A percentile compares a stretch with the other conserved stretches of the same genome.
Conservation (phyloP, 1,140 invertebrate genomes). For the Eumeta japonica region DNA sequence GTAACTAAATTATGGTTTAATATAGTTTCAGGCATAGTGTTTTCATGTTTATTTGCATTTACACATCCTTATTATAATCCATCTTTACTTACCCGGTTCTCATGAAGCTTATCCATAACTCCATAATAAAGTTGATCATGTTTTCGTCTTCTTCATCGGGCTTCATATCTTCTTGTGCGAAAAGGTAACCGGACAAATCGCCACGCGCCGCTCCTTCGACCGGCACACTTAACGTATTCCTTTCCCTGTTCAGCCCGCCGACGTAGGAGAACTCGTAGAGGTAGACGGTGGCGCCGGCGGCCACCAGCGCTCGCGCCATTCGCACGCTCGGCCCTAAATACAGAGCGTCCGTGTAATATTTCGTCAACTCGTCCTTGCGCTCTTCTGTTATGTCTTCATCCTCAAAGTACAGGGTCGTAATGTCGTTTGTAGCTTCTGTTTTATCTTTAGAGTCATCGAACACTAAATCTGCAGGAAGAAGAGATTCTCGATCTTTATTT, state of each 20-base stretch:
- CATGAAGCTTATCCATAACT: slow-evolving; percentile 30
- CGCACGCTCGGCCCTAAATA: slow-evolving; percentile 28
- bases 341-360: slow-evolving; percentile 25
- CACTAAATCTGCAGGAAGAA: slow-evolving; percentile 29
- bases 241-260: slow-evolving; percentile 16
- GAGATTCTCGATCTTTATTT: slow-evolving; percentile 15
- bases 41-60: no score
- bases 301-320: slow-evolving; percentile 18
- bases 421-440: slow-evolving; percentile 11
- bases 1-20: no score
- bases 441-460: slow-evolving; percentile 16
- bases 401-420: slow-evolving; percentile 29
- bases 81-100: slow-evolving; percentile 24
- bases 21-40: no score
- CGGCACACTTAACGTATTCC: slow-evolving; percentile 6
- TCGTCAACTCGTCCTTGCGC: slow-evolving; percentile 16
- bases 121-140: slow-evolving; percentile 16
- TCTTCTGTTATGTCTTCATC: slow-evolving; percentile 14
- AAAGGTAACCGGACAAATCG: slow-evolving; percentile 25
- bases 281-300: slow-evolving; percentile 25
- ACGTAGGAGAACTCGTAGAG: slow-evolving; percentile 35
- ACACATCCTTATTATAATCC: no score
- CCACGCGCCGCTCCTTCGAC: slow-evolving; percentile 22
- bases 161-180: slow-evolving; percentile 12
- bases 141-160: slow-evolving; percentile 8